phyloP scores from a whole-genome alignment of 2,888 invertebrate species.

The Folsomia candida region DNA sequence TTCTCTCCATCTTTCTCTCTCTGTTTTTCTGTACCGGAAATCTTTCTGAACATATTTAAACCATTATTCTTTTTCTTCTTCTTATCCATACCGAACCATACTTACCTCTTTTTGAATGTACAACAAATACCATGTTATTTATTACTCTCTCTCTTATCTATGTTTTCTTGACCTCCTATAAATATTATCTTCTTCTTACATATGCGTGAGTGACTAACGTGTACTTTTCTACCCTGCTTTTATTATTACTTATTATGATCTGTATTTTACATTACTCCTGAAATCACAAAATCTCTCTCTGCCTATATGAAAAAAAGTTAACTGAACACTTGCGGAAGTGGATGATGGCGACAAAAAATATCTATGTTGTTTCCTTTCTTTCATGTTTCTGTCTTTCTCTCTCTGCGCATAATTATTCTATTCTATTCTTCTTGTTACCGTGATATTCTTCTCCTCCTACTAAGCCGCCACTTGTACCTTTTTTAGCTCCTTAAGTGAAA shows the following conservation, averaged over 20 bases:
- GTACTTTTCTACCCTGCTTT: conserved; percentile 15
- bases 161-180: not conserved
- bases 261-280: not conserved
- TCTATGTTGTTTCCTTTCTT: too few relatives aligned
- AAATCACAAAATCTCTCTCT: too few relatives aligned
- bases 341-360: not conserved
- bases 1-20: too few relatives aligned
- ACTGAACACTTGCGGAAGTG: not conserved
- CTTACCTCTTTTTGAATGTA: not conserved
- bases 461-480: too few relatives aligned
- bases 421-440: too few relatives aligned
- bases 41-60: not conserved
- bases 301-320: not conserved
- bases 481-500: too few relatives aligned
- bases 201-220: conserved; percentile 17
- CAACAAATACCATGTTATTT: too few relatives aligned
- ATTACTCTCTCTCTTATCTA: conserved; percentile 16
- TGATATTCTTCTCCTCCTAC: too few relatives aligned
- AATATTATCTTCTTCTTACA: not conserved
- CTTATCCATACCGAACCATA: too few relatives aligned
- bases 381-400: too few relatives aligned
- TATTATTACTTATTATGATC: not conserved
- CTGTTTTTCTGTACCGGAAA: too few relatives aligned
- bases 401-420: too few relatives aligned
- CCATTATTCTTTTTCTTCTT: not conserved